phyloP scores from a whole-genome alignment of 2,797 vertebrate genomes.

The Brachymystax lenok region DNA sequence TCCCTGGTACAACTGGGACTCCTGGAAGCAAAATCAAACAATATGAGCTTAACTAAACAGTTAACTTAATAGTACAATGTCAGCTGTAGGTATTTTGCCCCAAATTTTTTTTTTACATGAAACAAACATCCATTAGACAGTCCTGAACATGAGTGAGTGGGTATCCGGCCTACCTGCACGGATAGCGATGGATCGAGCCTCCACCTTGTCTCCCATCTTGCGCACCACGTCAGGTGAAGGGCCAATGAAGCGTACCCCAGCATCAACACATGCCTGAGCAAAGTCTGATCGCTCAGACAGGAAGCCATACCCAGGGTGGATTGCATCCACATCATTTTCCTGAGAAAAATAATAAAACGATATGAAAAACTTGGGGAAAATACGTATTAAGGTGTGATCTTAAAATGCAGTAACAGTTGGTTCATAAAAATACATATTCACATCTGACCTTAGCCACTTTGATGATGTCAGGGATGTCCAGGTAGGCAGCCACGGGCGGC shows the following conservation, averaged over 20 bases:
- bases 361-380: too few species aligned
- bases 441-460: constrained; percentile 88
- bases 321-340: constrained; percentile 89
- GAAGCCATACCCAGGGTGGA: constrained; percentile 94
- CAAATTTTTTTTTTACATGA: not conserved
- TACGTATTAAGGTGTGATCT: too few species aligned
- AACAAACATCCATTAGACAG: not conserved
- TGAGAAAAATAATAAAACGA: constrained; percentile 39
- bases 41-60: not conserved
- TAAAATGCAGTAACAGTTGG: not conserved
- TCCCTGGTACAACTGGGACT: constrained; percentile 90
- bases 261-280: constrained; percentile 87
- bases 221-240: constrained; percentile 87
- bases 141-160: too few species aligned
- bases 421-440: not conserved
- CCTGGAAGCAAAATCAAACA: constrained; percentile 64
- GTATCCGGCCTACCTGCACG: constrained; percentile 73
- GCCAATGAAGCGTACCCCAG: constrained; percentile 85
- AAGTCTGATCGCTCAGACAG: constrained; percentile 90
- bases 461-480: constrained; percentile 92
- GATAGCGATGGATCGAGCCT: constrained; percentile 86
- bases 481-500: constrained; percentile 87
- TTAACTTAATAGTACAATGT: not conserved
- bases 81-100: not conserved
- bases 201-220: constrained; percentile 95